Evolutionary conservation across 2,888 invertebrate species (phyloP), one percentile per base, ranked within the genome.

Genomic region (Cosmia pyralina): DNA sequence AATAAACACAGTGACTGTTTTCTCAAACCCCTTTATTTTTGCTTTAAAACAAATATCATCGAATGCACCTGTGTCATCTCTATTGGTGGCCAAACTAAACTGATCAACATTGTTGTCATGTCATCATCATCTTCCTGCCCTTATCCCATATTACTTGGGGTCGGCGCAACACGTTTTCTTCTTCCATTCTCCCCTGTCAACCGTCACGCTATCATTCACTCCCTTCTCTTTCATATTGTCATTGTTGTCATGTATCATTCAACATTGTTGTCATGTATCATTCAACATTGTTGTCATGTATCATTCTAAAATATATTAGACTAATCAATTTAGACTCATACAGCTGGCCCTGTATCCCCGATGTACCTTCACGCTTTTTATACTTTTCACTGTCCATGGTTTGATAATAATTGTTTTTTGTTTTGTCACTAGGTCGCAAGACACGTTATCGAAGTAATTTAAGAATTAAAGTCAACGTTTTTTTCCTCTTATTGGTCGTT

Each of bases 51-150:
- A 52, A 52, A 52, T 52, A 52, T 52, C 52, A 52, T 52, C 52
- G 5, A 52, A 52, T 2, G 52, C 52, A 52, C 52, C 52, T 52
- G n/a, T 11, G n/a, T 52, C 52, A n/a, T n/a, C 52, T n/a, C 52
- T 52, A 52, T 52, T 52, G n/a, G 52, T n/a, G 11, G 52, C 52
- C n/a, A 52, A 52, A 52, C n/a, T 52, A n/a, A 52, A 52, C 52
- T 52, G n/a, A n/a, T n/a, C 52, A 4, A 52, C 1, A 11, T 0
- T 52, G n/a, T n/a, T 11, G n/a, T n/a, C 11, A n/a, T 52, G 52
- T 52, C n/a, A 52, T n/a, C 52, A 52, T 52, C n/a, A n/a, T n/a
- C n/a, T n/a, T n/a, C n/a, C n/a, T n/a, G n/a, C n/a, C n/a, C n/a
- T n/a, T n/a, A n/a, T n/a, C n/a, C n/a, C n/a, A n/a, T n/a, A n/a